phyloP scores from a whole-genome alignment of 2,797 vertebrate genomes.

The Xenops minutus region DNA sequence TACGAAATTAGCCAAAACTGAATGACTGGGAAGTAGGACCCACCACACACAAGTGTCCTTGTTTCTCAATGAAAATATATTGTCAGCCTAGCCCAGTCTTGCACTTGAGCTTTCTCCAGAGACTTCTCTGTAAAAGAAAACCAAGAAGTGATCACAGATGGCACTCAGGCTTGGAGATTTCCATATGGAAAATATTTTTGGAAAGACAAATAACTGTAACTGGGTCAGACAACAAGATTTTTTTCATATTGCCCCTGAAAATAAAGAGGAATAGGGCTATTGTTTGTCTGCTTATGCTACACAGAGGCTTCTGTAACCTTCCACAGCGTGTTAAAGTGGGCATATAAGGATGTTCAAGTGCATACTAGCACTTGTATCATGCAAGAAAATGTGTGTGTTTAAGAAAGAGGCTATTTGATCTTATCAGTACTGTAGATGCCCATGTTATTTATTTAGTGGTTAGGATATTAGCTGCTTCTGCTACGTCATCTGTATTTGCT shows the following conservation, averaged over 20 bases:
- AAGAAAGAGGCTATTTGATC: background rate
- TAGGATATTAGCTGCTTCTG: background rate
- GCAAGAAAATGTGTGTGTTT: background rate
- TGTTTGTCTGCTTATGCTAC: conserved; percentile 21
- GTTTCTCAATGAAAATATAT: conserved; percentile 2
- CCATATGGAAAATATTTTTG: conserved; percentile 66
- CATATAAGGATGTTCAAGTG: background rate
- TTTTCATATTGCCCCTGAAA: conserved; percentile 37
- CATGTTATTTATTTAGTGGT: background rate
- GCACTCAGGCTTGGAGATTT: conserved; percentile 45
- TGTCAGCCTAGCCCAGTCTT: conserved; percentile 7
- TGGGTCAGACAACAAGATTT: conserved; percentile 38
- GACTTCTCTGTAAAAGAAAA: conserved; percentile 53
- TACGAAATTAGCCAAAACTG: background rate
- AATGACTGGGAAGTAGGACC: background rate
- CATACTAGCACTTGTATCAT: background rate
- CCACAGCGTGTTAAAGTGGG: background rate
- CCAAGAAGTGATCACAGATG: conserved; percentile 62
- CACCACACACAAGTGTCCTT: background rate
- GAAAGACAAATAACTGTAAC: conserved; percentile 60
- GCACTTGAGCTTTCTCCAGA: conserved; percentile 43
- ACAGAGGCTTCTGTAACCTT: conserved; percentile 7
- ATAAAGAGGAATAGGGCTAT: conserved; percentile 30
- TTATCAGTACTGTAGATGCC: background rate
- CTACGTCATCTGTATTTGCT: background rate